Percentiles rank a stretch among this genome's conserved stretches.
phyloP scores from a whole-genome alignment of 2,888 invertebrate genomes.

The Hyppa rectilinea region DNA sequence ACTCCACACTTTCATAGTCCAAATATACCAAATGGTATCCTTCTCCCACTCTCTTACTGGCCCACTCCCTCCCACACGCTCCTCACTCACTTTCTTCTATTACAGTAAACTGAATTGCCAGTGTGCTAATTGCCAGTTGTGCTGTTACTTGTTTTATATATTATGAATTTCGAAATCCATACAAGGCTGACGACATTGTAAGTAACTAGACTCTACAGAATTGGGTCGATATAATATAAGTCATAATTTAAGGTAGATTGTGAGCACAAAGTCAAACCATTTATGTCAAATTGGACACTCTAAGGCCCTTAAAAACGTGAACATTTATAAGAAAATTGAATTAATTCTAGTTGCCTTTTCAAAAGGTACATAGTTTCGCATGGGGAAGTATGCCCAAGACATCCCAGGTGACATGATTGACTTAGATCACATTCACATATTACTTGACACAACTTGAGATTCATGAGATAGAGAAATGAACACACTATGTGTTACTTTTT shows the following conservation, averaged over 20 bases:
- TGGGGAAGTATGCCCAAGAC: not conserved
- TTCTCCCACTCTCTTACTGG: no score
- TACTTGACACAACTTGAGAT: not conserved
- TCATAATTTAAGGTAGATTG: no score
- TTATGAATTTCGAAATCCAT: not conserved
- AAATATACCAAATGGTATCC: no score
- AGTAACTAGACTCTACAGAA: no score
- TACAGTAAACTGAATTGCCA: not conserved
- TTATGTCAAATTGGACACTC: not conserved
- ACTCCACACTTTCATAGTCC: no score
- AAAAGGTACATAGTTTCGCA: not conserved
- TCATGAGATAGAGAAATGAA: not conserved
- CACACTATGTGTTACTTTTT: no score
- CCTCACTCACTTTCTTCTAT: no score
- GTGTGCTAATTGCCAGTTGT: no score
- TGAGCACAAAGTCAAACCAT: not conserved
- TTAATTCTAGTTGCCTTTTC: not conserved
- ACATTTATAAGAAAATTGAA: not conserved
- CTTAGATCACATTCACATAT: not conserved
- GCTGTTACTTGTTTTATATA: no score
- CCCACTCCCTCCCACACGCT: no score
- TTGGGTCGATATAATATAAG: no score
- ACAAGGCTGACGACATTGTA: conserved; percentile 1
- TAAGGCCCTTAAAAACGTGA: not conserved
- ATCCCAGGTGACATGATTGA: not conserved